phyloP scores from a whole-genome alignment of 2,797 vertebrate species.

The Cuculus canorus region DNA sequence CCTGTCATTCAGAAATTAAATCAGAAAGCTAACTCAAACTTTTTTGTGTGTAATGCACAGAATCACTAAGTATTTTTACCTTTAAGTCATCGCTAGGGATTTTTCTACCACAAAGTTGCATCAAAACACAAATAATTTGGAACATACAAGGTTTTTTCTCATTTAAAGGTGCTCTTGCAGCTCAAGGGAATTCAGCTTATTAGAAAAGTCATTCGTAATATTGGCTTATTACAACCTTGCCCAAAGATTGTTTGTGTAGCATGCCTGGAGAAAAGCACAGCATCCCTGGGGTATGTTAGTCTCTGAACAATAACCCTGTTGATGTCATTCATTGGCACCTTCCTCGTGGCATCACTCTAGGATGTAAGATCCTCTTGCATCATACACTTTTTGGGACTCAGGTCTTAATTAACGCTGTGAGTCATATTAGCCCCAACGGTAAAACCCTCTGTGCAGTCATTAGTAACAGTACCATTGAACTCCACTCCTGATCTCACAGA shows the following conservation, averaged over 20 bases:
- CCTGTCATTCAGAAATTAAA: not conserved
- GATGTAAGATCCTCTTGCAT: constrained; percentile 12
- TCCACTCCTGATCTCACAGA: not conserved
- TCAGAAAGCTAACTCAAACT: not conserved
- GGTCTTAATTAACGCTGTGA: constrained; percentile 51
- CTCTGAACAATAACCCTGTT: not conserved
- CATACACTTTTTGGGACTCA: constrained; percentile 21
- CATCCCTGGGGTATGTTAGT: not conserved
- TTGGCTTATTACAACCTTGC: constrained; percentile 49
- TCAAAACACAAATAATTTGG: not conserved
- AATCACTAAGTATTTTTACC: not conserved
- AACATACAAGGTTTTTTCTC: not conserved
- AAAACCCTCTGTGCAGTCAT: not conserved
- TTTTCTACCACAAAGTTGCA: not conserved
- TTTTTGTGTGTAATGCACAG: not conserved
- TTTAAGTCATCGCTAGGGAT: not conserved
- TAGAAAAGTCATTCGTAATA: constrained; percentile 30
- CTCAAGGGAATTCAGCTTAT: not conserved
- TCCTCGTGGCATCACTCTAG: not conserved
- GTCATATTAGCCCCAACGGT: not conserved
- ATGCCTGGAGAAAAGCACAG: not conserved
- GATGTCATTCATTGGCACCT: constrained; percentile 13
- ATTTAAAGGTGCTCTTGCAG: constrained; percentile 43
- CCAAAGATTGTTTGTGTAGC: constrained; percentile 1
- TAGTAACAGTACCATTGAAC: not conserved